These are phyloP conservation scores for Halocaridina rubra DNA, from an alignment of 2,888 invertebrate genomes.

Conservation along the genomic window DNA sequence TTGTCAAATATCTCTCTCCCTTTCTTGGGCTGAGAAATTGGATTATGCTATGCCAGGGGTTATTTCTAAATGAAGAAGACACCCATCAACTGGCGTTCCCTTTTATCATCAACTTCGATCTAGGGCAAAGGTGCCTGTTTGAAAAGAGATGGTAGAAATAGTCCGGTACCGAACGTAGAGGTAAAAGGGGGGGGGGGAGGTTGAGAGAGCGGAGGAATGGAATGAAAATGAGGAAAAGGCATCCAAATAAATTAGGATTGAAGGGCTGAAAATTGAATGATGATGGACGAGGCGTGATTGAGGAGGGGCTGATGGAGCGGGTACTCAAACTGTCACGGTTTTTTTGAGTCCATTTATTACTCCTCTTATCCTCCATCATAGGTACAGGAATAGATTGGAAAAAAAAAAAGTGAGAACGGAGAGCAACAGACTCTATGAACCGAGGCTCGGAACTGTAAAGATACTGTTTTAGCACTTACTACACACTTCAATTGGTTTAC, in stretches of 20 bases:
- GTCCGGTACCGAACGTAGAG: not conserved
- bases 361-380: not conserved
- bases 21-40: no score
- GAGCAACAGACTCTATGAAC: no score
- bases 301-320: slow-evolving; percentile 28
- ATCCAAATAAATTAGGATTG: slow-evolving; percentile 27
- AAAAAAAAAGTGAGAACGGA: no score
- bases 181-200: not conserved
- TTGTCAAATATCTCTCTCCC: no score
- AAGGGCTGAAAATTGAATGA: slow-evolving; percentile 41
- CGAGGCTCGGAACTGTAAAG: no score
- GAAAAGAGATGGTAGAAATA: not conserved
- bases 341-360: slow-evolving; percentile 18
- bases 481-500: no score
- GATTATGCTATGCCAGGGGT: no score
- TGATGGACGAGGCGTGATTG: slow-evolving; percentile 30
- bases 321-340: slow-evolving; percentile 34
- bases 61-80: no score
- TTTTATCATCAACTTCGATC: not conserved
- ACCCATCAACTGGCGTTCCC: no score
- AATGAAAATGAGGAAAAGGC: not conserved
- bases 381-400: not conserved
- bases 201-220: not conserved
- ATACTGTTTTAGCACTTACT: no score
- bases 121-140: not conserved